Base-by-base conservation (phyloP, 2,113 vertebrate species). In the Microtus montanus region DNA sequence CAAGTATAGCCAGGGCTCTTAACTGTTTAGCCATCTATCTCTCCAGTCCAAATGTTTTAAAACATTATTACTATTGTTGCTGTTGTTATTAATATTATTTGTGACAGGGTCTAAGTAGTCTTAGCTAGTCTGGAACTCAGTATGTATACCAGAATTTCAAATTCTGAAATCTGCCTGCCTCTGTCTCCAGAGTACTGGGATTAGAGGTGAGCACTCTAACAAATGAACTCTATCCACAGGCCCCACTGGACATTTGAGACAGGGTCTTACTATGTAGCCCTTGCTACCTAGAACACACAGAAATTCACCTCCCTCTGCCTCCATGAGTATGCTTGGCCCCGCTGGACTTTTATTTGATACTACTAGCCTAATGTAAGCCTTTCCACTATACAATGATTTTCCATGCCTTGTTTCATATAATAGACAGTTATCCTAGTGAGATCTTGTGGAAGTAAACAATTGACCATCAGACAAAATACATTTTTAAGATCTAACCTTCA, bases 401-500 rank as follows among this genome's bases (percentile, higher is more conserved):
- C 41, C 30, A 49, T 49, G 12, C 19, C 58, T 20, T 78, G 19
- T 87, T 87, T 95, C 63, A 75, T 52, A 78, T 77, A 71, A 44
- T 86, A 93, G 41, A 87, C 28, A 90, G 66, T 96, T 7, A 96
- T 74, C 64, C 70, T 85, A 96, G 87, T 28, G n/a, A 28, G 94
- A 35, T 71, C 44, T 87, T 93, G 79, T 4, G 3, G 7, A 87
- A 87, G 61, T 71, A 94, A 94, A 33, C 87, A 47, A 80, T 0
- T 84, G 44, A 47, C 77, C 80, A 89, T 75, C 10, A 90, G 47
- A 95, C 38, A 97, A 94, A 95, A 92, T 52, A 96, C 11, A 93
- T 47, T 95, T 92, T 97, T 33, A 91, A 97, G 70, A 22, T 96
- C 98, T 97, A 98, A 99, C 99, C 99, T 99, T 99, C 86, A 99